These are phyloP conservation scores for Astropecten irregularis DNA, from an alignment of 53 echinoderm and acorn worm species.

Conservation along the genomic window DNA sequence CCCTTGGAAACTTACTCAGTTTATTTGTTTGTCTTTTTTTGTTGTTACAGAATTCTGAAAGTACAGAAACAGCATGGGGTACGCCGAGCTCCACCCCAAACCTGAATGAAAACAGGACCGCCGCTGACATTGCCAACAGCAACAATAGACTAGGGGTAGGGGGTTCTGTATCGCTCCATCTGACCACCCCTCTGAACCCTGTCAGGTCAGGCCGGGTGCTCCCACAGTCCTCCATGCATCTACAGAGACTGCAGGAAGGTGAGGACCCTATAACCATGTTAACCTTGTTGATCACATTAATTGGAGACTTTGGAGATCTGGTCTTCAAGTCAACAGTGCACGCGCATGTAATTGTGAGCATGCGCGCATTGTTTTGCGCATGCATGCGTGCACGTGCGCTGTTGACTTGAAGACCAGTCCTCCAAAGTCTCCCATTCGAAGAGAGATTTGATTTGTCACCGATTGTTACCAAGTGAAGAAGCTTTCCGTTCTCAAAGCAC, in stretches of 20 bases:
- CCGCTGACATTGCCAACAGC: conserved; percentile 23
- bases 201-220: conserved; percentile 67
- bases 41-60: conserved; percentile 52
- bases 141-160: conserved; percentile 27
- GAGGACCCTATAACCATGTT: background rate
- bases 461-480: no score
- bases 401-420: no score
- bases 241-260: conserved; percentile 62
- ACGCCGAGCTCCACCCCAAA: conserved; percentile 87
- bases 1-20: no score
- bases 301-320: no score
- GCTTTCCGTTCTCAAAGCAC: no score
- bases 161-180: conserved; percentile 37
- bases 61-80: conserved; percentile 72
- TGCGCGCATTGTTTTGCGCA: no score
- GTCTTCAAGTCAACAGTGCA: no score
- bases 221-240: conserved; percentile 53
- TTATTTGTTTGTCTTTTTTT: background rate
- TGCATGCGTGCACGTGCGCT: no score
- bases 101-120: conserved; percentile 52
- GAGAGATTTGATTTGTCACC: no score
- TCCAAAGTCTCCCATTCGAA: no score
- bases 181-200: conserved; percentile 69
- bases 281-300: no score
- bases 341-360: no score